Percentiles rank a stretch among this genome's conserved stretches.
phyloP scores from a whole-genome alignment of 2,797 vertebrate genomes.

The Natrix natrix region DNA sequence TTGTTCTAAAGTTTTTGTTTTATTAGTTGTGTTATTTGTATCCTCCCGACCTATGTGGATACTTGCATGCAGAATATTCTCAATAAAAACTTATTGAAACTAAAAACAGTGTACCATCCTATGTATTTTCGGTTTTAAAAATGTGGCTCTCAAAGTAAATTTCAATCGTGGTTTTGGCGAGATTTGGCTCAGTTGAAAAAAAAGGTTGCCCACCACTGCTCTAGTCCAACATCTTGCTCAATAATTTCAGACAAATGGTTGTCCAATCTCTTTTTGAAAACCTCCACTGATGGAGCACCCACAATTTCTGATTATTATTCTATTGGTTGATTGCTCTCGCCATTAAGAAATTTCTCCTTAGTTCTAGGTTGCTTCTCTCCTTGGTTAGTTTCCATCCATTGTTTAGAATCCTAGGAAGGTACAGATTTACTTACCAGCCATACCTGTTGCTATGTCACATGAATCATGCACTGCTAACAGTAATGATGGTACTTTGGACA shows the following conservation, averaged over 20 bases:
- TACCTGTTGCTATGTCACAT: background rate
- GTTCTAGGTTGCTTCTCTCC: background rate
- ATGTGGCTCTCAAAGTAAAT: too few relatives aligned
- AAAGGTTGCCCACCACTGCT: too few relatives aligned
- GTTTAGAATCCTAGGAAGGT: background rate
- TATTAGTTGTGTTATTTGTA: too few relatives aligned
- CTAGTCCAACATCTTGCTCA: background rate
- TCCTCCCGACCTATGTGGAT: too few relatives aligned
- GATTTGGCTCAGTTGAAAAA: too few relatives aligned
- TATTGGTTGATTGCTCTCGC: background rate
- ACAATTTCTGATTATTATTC: background rate
- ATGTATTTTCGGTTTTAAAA: too few relatives aligned
- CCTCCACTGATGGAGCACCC: background rate
- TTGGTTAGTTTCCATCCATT: background rate
- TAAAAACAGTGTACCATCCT: too few relatives aligned
- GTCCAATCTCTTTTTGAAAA: background rate
- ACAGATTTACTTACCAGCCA: background rate
- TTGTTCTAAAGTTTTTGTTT: too few relatives aligned
- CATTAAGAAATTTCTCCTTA: background rate
- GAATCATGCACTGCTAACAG: background rate
- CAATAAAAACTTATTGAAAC: too few relatives aligned
- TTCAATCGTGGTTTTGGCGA: too few relatives aligned
- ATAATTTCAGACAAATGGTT: background rate
- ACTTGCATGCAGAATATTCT: too few relatives aligned
- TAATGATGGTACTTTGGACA: background rate